Base-by-base conservation (phyloP, 2,888 invertebrate genomes). In the Lathronympha strigana region DNA sequence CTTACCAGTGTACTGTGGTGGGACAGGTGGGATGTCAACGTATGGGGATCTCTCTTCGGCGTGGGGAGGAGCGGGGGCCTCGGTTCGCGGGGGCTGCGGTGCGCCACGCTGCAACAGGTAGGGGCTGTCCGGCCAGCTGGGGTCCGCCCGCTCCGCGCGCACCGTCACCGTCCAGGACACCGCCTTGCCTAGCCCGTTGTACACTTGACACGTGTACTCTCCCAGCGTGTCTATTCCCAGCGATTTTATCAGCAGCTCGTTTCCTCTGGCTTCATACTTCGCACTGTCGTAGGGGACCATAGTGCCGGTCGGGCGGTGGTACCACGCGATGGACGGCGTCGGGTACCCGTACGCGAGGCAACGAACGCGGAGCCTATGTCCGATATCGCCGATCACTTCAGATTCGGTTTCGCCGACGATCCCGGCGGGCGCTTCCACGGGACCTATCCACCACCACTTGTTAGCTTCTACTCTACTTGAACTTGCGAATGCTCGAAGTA, bases 151-250 rank as follows among this genome's bases (percentile, higher is more conserved):
- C 69, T 94, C 87, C 0, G 96, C 96, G 76, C 94, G 94, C 13
- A 98, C 93, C 0, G 94, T 93, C 6, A 97, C 93, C 13, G 95
- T 93, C 94, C 96, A 96, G 51, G 96, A 95, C 0, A 95, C 95
- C 4, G 98, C 95, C 72, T 94, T 94, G 11, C 95, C 95, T 8
- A 94, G 81, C 1, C 96, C 97, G 80, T 98, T 98, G 86, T 96
- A 98, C 4, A 97, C 98, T 78, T 96, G 96, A 80, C 98, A 98
- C 5, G 95, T 95, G 88, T 98, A 98, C 55, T 95, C 93, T 4
- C 98, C 98, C 60, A 97, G 93, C 76, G 96, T 96, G 5, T 94
- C 93, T 19, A 95, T 76, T 36, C 94, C 93, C 13, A 98, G 94
- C 0, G 94, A 90, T 60, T 94, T 92, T 76, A 98, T 96, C 67